A percentile compares a stretch with the other conserved stretches of the same genome.
Evolutionary conservation across 2,113 vertebrate species (phyloP).

Genomic region (Neogobius melanostomus): DNA sequence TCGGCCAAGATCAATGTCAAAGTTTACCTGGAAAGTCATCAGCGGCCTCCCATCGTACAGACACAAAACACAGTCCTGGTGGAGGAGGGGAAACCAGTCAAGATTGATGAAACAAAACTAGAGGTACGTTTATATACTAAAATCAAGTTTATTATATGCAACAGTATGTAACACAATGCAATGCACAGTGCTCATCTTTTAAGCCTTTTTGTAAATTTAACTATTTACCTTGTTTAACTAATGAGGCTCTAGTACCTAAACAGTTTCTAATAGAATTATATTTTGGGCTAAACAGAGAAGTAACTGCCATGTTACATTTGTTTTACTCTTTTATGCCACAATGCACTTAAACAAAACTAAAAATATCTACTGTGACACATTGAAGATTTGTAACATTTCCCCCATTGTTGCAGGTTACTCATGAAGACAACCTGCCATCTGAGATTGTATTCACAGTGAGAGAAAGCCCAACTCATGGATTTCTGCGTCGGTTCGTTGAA

Average conservation of each 20-base stretch:
- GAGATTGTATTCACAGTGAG: conserved; percentile 82
- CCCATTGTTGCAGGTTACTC: conserved; percentile 77
- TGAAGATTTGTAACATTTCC: conserved; percentile 44
- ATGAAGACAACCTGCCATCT: conserved; percentile 81
- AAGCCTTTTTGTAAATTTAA: too few relatives aligned
- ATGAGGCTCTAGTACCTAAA: too few relatives aligned
- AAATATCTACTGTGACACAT: conserved; percentile 18
- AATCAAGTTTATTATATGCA: background rate
- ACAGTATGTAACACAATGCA: background rate
- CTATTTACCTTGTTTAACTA: too few relatives aligned
- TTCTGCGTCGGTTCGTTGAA: conserved; percentile 75
- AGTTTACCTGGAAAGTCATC: conserved; percentile 83
- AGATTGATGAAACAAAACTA: conserved; percentile 80
- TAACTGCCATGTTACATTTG: conserved; percentile 6
- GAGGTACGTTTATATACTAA: conserved; percentile 71
- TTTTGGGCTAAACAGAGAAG: background rate
- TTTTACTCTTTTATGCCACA: conserved; percentile 19
- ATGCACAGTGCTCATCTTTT: too few relatives aligned
- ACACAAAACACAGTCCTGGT: conserved; percentile 79
- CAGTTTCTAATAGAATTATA: background rate
- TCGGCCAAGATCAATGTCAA: conserved; percentile 71
- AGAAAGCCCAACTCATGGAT: conserved; percentile 75
- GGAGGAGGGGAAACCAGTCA: conserved; percentile 87
- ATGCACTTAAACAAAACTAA: conserved; percentile 20
- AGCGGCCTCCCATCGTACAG: conserved; percentile 71